Evolutionary conservation across 2,797 vertebrate species (phyloP).

Genomic region (Sphaeramia orbicularis): DNA sequence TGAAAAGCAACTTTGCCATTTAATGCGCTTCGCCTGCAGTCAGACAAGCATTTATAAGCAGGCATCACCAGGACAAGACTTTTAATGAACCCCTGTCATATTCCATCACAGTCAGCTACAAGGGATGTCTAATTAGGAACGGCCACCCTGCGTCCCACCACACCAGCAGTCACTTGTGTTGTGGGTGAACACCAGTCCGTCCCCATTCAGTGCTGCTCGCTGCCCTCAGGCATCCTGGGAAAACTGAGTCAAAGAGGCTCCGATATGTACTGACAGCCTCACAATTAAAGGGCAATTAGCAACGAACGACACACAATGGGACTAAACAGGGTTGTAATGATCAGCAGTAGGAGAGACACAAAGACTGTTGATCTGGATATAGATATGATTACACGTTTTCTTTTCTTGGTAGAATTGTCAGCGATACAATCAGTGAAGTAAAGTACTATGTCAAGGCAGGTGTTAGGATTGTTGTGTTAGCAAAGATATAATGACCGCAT

Average conservation of each 20-base stretch:
- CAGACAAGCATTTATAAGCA: slow-evolving; percentile 51
- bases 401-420: background rate
- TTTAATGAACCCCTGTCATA: slow-evolving; percentile 70
- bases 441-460: no score
- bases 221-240: slow-evolving; percentile 40
- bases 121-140: slow-evolving; percentile 67
- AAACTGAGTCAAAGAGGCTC: slow-evolving; percentile 43
- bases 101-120: slow-evolving; percentile 57
- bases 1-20: slow-evolving; percentile 64
- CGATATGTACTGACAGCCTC: slow-evolving; percentile 52
- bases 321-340: background rate
- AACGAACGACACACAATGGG: background rate
- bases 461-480: no score
- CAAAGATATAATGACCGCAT: no score
- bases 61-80: slow-evolving; percentile 46
- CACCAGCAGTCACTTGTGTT: slow-evolving; percentile 40
- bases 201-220: background rate
- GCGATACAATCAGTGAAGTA: no score
- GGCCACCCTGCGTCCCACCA: slow-evolving; percentile 53
- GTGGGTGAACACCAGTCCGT: slow-evolving; percentile 53
- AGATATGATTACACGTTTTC: background rate
- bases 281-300: slow-evolving; percentile 59
- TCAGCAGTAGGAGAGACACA: background rate
- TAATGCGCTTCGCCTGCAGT: slow-evolving; percentile 73
- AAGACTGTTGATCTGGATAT: background rate